A percentile compares a stretch with the other conserved stretches of the same genome.
Conservation (phyloP, 2,797 vertebrate genomes). For the Tragopan temminckii region DNA sequence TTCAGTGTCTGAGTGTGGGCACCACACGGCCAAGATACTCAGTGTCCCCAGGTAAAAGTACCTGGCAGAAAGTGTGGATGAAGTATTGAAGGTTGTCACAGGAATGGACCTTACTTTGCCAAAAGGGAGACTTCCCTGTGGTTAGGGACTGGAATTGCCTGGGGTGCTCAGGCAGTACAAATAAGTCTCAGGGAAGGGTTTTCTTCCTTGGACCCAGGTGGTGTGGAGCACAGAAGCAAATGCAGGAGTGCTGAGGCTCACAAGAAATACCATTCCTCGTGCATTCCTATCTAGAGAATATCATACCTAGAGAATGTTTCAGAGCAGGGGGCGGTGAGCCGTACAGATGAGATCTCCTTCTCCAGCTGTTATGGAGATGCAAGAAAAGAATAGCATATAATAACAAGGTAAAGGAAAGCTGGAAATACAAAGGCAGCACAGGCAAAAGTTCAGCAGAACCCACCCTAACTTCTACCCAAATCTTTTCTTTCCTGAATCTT, state of each 20-base stretch:
- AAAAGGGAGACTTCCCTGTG: neutral
- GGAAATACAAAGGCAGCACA: neutral
- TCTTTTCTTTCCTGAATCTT: neutral
- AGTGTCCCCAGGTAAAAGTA: neutral
- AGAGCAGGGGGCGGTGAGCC: neutral
- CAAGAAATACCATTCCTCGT: rapidly evolving
- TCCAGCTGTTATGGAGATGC: rapidly evolving
- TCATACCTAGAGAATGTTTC: neutral
- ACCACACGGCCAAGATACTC: neutral
- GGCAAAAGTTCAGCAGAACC: neutral
- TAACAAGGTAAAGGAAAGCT: neutral
- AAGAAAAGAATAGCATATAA: neutral
- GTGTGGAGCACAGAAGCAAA: too few species aligned
- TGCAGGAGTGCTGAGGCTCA: neutral
- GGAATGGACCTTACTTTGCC: neutral
- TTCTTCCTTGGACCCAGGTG: neutral
- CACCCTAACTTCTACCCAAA: neutral
- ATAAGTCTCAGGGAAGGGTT: neutral
- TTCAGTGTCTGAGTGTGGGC: neutral
- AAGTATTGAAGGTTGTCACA: neutral
- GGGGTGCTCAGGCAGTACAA: neutral
- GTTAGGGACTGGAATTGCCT: too few species aligned
- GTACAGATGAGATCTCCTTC: neutral
- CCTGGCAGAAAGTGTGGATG: neutral
- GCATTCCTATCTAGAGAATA: neutral